Evolutionary conservation across 2,113 vertebrate genomes (phyloP).

Genomic region (Arothron firmamentum): DNA sequence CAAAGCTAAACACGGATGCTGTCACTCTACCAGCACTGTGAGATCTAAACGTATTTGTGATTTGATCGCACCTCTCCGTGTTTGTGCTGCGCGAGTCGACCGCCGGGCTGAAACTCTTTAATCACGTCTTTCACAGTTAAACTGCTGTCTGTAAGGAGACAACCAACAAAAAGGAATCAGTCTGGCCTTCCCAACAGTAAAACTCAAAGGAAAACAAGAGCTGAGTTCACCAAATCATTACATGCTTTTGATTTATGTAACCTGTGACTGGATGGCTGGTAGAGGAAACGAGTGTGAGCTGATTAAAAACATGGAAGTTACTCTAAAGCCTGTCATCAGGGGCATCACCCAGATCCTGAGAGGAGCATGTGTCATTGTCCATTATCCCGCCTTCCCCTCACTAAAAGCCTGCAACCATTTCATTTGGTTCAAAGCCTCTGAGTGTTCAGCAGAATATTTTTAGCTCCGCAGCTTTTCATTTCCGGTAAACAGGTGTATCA

Average conservation of each 20-base stretch:
- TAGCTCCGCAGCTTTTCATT: slow-evolving; percentile 28
- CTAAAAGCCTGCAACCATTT: slow-evolving; percentile 51
- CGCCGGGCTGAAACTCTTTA: slow-evolving; percentile 77
- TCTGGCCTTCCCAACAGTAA: too few relatives aligned
- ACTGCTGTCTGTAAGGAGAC: slow-evolving; percentile 74
- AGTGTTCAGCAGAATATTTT: slow-evolving; percentile 39
- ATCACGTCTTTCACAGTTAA: slow-evolving; percentile 84
- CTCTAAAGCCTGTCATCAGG: slow-evolving; percentile 3
- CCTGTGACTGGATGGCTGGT: slow-evolving; percentile 1
- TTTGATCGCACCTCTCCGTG: slow-evolving; percentile 73
- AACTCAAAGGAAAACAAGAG: too few relatives aligned
- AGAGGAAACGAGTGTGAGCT: not conserved
- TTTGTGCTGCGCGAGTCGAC: slow-evolving; percentile 68
- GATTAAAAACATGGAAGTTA: not conserved
- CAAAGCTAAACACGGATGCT: not conserved
- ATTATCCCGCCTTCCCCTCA: slow-evolving; percentile 25
- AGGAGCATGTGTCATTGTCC: slow-evolving; percentile 40
- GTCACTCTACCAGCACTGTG: too few relatives aligned
- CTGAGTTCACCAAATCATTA: too few relatives aligned
- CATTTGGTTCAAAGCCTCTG: slow-evolving; percentile 48
- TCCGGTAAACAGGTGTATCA: slow-evolving; percentile 24
- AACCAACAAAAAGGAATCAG: not conserved
- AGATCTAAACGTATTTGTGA: not conserved
- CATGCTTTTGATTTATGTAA: too few relatives aligned
- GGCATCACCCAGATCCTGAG: slow-evolving; percentile 16